phyloP scores from a whole-genome alignment of 2,888 invertebrate genomes.

The Hermaeophaga mercurialis region DNA sequence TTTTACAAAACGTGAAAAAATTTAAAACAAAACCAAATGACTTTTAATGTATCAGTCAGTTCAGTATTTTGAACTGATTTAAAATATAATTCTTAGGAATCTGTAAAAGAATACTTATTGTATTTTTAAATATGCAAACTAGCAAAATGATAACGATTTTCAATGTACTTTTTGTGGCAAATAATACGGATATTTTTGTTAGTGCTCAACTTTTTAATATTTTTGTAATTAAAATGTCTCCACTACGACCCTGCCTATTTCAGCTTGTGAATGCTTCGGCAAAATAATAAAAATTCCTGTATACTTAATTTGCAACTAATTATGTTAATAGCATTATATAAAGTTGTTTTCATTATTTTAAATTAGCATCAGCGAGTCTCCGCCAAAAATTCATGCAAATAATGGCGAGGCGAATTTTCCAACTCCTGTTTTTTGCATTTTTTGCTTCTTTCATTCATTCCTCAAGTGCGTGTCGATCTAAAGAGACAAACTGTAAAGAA shows the following conservation, averaged over 20 bases:
- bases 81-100: too few species aligned
- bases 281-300: constrained; percentile 35
- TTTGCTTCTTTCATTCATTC: constrained; percentile 21
- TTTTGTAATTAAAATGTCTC: too few species aligned
- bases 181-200: too few species aligned
- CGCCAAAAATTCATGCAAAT: constrained; percentile 38
- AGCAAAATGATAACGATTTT: too few species aligned
- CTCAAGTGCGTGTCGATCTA: constrained; percentile 16
- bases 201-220: too few species aligned
- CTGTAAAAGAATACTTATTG: too few species aligned
- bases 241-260: constrained; percentile 12
- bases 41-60: too few species aligned
- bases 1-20: constrained; percentile 23
- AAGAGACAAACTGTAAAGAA: constrained; percentile 47
- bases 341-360: constrained; percentile 41
- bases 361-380: constrained; percentile 30
- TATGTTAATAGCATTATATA: constrained; percentile 40
- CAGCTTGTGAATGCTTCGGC: constrained; percentile 14
- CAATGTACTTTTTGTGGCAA: too few species aligned
- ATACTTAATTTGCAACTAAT: constrained; percentile 37
- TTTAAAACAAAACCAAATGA: constrained; percentile 14
- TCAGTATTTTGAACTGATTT: too few species aligned
- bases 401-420: constrained; percentile 31
- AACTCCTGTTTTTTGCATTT: constrained; percentile 23
- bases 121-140: too few species aligned